Evolutionary conservation across 2,113 vertebrate genomes (phyloP), one percentile per base, ranked within the genome.

Genomic region (Rattus rattus): DNA sequence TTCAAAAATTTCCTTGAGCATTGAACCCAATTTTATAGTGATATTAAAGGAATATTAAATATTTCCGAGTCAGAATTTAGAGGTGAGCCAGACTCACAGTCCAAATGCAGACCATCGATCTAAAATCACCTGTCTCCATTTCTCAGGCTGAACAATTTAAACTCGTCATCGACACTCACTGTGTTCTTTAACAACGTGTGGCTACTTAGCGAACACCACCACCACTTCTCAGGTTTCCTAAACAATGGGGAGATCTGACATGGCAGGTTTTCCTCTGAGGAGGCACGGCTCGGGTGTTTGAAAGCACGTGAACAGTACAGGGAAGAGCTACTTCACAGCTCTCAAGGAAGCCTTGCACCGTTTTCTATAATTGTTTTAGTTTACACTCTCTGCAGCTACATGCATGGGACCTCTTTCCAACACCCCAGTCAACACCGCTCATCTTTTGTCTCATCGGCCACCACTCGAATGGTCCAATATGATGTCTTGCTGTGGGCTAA

Each of bases 221-320:
- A 73, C 73, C 39, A 65, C 0, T 69, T 83, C 14, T 5, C 76
- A 79, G 33, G 17, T 70, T 89, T 26, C 92, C 95, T 73, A 39
- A 92, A 54, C 16, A 89, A 76, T 0, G 65, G 9, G 20, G 20
- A 22, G 9, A 92, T 80, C 36, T 88, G 63, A 94, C 80, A 88
- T 59, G 4, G 17, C 30, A 59, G 43, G n/a, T 88, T 95, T 95
- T 89, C 12, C 59, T 33, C 95, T 91, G 33, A 94, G 52, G 90
- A 85, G 26, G 88, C 17, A 72, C 10, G 72, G 33, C 47, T n/a
- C 56, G 28, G 52, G 13, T 24, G 26, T 73, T 88, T 92, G 87
- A 94, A 92, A 97, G 12, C 13, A 75, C 24, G 20, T 17, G 36
- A 73, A 33, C 47, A 70, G 59, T 56, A 19, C 43, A 80, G 43